A percentile compares a stretch with the other conserved stretches of the same genome.
These are phyloP conservation scores for Cephalophus harveyi DNA, from an alignment of 2,113 vertebrate species.

Conservation along the genomic window DNA sequence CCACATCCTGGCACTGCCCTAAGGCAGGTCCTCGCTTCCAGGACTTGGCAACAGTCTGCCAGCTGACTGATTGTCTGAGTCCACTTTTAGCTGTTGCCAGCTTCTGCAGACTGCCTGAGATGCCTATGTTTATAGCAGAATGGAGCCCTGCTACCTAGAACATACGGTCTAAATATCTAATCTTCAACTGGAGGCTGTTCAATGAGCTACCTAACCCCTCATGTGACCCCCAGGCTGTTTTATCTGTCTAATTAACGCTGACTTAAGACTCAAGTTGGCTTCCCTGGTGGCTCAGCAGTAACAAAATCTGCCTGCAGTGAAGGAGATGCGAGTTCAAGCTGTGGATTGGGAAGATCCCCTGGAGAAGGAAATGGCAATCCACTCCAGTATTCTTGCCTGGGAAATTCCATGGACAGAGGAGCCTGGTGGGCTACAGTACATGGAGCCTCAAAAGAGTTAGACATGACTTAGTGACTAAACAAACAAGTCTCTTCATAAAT, in stretches of 20 bases:
- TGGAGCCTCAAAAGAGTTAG: not conserved
- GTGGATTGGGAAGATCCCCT: not conserved
- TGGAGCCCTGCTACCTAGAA: not conserved
- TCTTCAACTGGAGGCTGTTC: not conserved
- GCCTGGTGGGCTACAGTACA: not conserved
- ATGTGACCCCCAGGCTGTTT: not conserved
- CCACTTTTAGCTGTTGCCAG: not conserved
- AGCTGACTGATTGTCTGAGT: not conserved
- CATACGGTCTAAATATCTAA: not conserved
- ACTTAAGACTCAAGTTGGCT: not conserved
- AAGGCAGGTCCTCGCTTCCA: not conserved
- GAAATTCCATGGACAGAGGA: not conserved
- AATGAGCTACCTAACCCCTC: accelerated
- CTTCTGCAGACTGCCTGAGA: not conserved
- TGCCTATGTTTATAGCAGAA: not conserved
- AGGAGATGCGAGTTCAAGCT: accelerated
- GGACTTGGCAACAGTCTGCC: not conserved
- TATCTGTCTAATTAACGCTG: not conserved
- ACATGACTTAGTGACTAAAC: not conserved
- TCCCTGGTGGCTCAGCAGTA: not conserved
- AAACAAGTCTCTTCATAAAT: not conserved
- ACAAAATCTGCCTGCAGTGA: not conserved
- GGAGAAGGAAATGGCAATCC: not conserved
- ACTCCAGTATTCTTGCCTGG: not conserved
- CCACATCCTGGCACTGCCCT: accelerated